These are phyloP conservation scores for Varanus salvator DNA, from an alignment of 2,113 vertebrate species.

Conservation along the genomic window DNA sequence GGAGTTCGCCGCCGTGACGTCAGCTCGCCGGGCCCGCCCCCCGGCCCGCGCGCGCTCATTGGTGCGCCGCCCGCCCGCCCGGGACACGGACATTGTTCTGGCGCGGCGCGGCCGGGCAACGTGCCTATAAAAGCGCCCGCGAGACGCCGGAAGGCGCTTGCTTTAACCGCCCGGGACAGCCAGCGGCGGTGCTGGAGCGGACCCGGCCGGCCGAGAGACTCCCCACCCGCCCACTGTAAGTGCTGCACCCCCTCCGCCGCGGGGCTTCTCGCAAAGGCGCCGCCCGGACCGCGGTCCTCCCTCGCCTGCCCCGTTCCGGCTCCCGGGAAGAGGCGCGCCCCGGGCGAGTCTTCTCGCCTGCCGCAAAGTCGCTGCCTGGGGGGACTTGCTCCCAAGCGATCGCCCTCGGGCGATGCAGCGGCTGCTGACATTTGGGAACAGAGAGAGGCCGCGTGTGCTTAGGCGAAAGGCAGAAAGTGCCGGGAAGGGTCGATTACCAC, in stretches of 20 bases:
- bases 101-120: slow-evolving; percentile 63
- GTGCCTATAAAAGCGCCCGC: slow-evolving; percentile 82
- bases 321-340: neutral
- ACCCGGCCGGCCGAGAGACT: slow-evolving; percentile 13
- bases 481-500: neutral
- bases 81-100: slow-evolving; percentile 81
- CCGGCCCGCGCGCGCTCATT: slow-evolving; percentile 77
- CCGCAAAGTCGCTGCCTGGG: neutral
- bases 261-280: fast-evolving
- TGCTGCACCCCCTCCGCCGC: neutral
- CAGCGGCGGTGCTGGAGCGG: neutral
- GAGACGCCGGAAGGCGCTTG: slow-evolving; percentile 74
- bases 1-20: slow-evolving; percentile 82
- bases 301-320: too few relatives aligned
- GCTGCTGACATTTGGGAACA: neutral
- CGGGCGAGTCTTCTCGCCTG: neutral
- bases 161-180: slow-evolving; percentile 57
- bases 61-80: slow-evolving; percentile 75
- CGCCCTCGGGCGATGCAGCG: neutral
- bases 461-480: neutral
- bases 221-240: slow-evolving; percentile 55
- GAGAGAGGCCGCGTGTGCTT: neutral
- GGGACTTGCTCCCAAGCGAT: neutral
- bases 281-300: neutral
- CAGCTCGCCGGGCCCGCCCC: slow-evolving; percentile 77